phyloP scores from a whole-genome alignment of 2,888 invertebrate genomes.

The Sminthurinus aureus region DNA sequence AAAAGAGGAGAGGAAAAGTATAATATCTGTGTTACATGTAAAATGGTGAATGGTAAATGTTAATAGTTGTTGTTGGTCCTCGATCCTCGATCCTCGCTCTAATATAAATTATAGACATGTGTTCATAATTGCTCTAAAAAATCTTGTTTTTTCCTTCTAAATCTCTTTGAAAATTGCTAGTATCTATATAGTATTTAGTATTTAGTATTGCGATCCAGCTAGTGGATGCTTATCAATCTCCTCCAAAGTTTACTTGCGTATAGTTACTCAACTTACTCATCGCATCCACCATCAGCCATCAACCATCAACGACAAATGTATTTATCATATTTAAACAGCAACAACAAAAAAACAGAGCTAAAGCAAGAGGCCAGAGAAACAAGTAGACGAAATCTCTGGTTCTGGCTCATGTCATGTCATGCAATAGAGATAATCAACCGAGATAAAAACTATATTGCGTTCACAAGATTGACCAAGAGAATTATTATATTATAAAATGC shows the following conservation, averaged over 20 bases:
- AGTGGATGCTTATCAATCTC: conserved; percentile 11
- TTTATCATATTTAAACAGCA: no score
- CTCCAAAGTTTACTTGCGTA: not conserved
- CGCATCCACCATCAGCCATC: no score
- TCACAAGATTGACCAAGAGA: conserved; percentile 28
- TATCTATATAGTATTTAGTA: not conserved
- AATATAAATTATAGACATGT: conserved; percentile 38
- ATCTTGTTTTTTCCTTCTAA: conserved; percentile 24
- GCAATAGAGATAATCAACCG: not conserved
- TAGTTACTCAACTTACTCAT: no score
- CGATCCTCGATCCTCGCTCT: not conserved
- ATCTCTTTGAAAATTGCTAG: conserved; percentile 24
- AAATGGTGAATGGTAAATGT: no score
- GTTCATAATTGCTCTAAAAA: conserved; percentile 28
- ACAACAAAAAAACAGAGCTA: not conserved
- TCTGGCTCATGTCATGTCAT: not conserved
- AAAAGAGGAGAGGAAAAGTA: no score
- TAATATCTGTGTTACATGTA: no score
- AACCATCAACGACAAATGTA: no score
- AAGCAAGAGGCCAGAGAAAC: no score
- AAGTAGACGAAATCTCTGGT: no score
- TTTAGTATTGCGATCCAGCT: no score
- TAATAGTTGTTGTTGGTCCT: not conserved
- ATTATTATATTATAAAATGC: not conserved
- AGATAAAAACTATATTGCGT: conserved; percentile 3